A percentile compares a stretch with the other conserved stretches of the same genome.
These are phyloP conservation scores for Drosophila cognata DNA, from an alignment of 2,888 invertebrate genomes.

Conservation along the genomic window DNA sequence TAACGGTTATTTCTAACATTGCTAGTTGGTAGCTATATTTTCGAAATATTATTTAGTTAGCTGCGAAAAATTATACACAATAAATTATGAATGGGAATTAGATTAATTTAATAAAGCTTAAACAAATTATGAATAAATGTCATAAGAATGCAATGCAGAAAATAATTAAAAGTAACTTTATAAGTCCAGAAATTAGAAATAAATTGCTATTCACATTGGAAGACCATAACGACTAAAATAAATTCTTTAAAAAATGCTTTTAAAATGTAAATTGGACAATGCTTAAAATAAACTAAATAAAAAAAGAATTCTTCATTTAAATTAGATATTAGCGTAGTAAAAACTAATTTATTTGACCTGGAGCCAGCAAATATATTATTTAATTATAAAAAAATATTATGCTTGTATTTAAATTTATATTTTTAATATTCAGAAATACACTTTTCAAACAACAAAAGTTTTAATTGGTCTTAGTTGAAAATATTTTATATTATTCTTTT, in stretches of 20 bases:
- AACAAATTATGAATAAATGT: neutral
- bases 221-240: neutral
- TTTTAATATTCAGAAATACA: neutral
- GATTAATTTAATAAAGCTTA: neutral
- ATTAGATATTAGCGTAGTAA: neutral
- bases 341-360: neutral
- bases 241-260: neutral
- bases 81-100: neutral
- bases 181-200: neutral
- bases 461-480: neutral
- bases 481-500: neutral
- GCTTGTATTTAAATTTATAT: too few relatives aligned
- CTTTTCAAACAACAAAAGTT: neutral
- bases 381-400: too few relatives aligned
- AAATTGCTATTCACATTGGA: neutral
- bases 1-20: conserved; percentile 2
- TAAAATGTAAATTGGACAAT: neutral
- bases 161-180: neutral
- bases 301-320: neutral
- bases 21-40: neutral
- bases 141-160: too few relatives aligned
- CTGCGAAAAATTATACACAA: too few relatives aligned
- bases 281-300: neutral
- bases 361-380: too few relatives aligned
- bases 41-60: neutral